These are phyloP conservation scores for Drosophila pseudotakahashii DNA, from an alignment of 2,888 invertebrate genomes.

Conservation along the genomic window DNA sequence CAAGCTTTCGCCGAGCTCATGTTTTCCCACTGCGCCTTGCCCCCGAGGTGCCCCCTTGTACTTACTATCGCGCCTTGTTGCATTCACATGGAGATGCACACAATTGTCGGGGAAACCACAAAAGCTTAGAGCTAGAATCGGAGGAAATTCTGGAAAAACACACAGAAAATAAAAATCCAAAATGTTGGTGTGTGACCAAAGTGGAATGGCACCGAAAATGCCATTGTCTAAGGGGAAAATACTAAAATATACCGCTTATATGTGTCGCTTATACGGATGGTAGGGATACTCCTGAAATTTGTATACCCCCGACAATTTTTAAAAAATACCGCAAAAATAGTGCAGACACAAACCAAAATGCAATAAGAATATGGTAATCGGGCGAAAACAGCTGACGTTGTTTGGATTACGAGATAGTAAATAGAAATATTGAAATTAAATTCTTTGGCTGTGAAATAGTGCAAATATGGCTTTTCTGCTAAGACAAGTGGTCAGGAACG, in stretches of 20 bases:
- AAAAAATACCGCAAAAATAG: neutral
- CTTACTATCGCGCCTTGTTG: constrained; percentile 7
- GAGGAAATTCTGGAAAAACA: constrained; percentile 31
- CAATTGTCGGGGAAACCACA: constrained; percentile 8
- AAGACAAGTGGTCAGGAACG: constrained; percentile 52
- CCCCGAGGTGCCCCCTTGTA: neutral
- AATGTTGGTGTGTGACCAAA: constrained; percentile 12
- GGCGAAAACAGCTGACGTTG: constrained; percentile 57
- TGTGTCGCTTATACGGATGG: no score
- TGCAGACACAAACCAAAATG: neutral
- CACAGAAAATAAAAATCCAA: constrained; percentile 43
- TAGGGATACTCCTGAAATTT: no score
- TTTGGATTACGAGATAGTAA: constrained; percentile 68
- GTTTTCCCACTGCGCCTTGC: constrained; percentile 3
- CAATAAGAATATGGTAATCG: neutral
- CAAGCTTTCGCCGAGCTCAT: constrained; percentile 35
- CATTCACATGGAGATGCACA: constrained; percentile 10
- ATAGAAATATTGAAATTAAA: constrained; percentile 31
- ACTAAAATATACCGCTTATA: neutral
- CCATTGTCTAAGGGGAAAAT: neutral
- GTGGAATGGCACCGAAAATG: neutral
- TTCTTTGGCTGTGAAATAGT: constrained; percentile 11
- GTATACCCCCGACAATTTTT: no score
- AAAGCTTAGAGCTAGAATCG: constrained; percentile 1
- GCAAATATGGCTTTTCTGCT: constrained; percentile 55